These are phyloP conservation scores for Eutrigla gurnardus DNA, from an alignment of 2,797 vertebrate genomes.

Conservation along the genomic window DNA sequence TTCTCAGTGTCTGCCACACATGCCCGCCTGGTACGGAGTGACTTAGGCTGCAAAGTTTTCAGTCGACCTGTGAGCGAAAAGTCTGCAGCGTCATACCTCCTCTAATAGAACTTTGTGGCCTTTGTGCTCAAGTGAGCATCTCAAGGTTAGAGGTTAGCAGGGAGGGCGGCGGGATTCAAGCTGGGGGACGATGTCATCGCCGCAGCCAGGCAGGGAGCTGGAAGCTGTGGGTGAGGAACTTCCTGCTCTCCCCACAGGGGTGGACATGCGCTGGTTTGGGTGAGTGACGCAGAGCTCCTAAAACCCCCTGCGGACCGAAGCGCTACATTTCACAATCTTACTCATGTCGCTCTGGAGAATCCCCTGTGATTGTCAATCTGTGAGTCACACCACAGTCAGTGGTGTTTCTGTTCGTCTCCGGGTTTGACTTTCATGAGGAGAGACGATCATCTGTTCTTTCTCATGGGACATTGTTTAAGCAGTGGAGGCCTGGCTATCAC, in stretches of 20 bases:
- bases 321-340: constrained; percentile 65
- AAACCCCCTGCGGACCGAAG: constrained; percentile 27
- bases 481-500: not conserved
- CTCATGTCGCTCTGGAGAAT: constrained; percentile 71
- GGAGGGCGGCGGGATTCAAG: constrained; percentile 41
- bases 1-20: constrained; percentile 43
- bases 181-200: constrained; percentile 45
- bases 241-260: constrained; percentile 39
- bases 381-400: constrained; percentile 65
- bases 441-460: constrained; percentile 31
- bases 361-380: constrained; percentile 59
- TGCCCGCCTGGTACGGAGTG: constrained; percentile 37
- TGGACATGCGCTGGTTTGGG: constrained; percentile 40
- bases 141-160: constrained; percentile 64
- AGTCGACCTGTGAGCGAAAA: constrained; percentile 56
- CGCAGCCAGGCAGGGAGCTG: constrained; percentile 42
- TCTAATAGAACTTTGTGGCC: constrained; percentile 49
- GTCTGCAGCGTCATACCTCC: constrained; percentile 58
- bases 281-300: constrained; percentile 67
- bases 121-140: constrained; percentile 43
- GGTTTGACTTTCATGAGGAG: constrained; percentile 60
- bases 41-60: constrained; percentile 56
- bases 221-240: constrained; percentile 45
- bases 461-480: constrained; percentile 23
- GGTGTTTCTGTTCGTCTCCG: constrained; percentile 25